Evolutionary conservation across 1,140 invertebrate genomes (phyloP), one percentile per base, ranked within the genome.

Genomic region (Apocrypta bakeri): DNA sequence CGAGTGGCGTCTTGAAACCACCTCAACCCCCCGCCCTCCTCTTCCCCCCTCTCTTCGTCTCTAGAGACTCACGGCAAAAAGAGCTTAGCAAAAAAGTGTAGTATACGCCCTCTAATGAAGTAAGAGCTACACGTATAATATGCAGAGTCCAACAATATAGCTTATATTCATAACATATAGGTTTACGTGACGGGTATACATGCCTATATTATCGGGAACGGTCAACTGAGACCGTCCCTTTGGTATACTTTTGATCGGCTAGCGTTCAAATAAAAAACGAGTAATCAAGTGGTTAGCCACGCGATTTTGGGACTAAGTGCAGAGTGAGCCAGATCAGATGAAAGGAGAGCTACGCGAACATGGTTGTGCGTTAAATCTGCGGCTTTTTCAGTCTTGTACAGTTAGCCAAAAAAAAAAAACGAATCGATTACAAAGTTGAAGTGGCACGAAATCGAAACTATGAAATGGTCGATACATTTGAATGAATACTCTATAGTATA

Each of bases 121-220:
- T 64, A 40, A 63, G 56, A 64, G 33, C 74, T 17, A 56, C 21
- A 56, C n/a, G 48, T 21, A 21, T n/a, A n/a, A n/a, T n/a, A n/a
- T n/a, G n/a, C n/a, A n/a, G n/a, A n/a, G n/a, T n/a, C n/a, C n/a
- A n/a, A n/a, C n/a, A n/a, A n/a, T n/a, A n/a, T n/a, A n/a, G n/a
- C n/a, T n/a, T n/a, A n/a, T n/a, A n/a, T n/a, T n/a, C n/a, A n/a
- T n/a, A n/a, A n/a, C n/a, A n/a, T n/a, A n/a, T n/a, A n/a, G n/a
- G n/a, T n/a, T n/a, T n/a, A n/a, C n/a, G n/a, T n/a, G n/a, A n/a
- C n/a, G n/a, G n/a, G n/a, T n/a, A n/a, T n/a, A n/a, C n/a, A 86
- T 88, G 88, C 88, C 85, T 21, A 17, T 85, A 86, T 83, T 87
- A 88, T 87, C 88, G 88, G 89, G 87, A 89, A 89, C 81, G 88